A percentile compares a stretch with the other conserved stretches of the same genome.
These are phyloP conservation scores for Corythornis vintsioides DNA, from an alignment of 2,113 vertebrate species.

Conservation along the genomic window DNA sequence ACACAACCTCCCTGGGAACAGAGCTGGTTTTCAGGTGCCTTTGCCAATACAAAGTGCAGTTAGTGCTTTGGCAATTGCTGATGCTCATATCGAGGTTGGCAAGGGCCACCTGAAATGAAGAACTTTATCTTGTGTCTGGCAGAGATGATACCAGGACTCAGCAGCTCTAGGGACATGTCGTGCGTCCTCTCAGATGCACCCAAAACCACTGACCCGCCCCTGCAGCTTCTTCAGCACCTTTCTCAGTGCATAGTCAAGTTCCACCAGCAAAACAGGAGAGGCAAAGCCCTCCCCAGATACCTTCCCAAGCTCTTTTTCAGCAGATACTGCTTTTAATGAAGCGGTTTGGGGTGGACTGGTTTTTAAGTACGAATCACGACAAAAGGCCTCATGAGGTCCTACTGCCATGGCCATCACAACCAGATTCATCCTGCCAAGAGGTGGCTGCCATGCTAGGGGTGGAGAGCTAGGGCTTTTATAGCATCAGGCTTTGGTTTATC, in stretches of 20 bases:
- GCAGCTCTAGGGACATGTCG: background rate
- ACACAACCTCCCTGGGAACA: background rate
- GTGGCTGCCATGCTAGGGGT: accelerated
- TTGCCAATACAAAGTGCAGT: background rate
- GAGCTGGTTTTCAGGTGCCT: background rate
- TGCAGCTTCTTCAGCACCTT: background rate
- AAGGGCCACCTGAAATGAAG: background rate
- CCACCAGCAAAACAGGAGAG: background rate
- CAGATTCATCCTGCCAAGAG: background rate
- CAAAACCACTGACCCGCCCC: background rate
- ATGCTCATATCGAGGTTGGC: background rate
- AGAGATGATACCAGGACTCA: background rate
- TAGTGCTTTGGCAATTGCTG: background rate
- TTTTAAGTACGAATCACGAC: background rate
- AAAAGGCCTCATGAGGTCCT: background rate
- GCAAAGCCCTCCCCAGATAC: background rate
- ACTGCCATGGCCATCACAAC: background rate
- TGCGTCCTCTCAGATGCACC: background rate
- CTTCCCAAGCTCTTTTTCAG: background rate
- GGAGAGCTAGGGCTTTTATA: conserved; percentile 15
- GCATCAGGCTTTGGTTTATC: conserved; percentile 14
- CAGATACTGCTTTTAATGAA: background rate
- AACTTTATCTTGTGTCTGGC: background rate
- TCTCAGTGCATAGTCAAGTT: background rate
- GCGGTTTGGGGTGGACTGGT: accelerated